Base-by-base conservation (phyloP, 2,797 vertebrate species). In the Clarias platycephalus region DNA sequence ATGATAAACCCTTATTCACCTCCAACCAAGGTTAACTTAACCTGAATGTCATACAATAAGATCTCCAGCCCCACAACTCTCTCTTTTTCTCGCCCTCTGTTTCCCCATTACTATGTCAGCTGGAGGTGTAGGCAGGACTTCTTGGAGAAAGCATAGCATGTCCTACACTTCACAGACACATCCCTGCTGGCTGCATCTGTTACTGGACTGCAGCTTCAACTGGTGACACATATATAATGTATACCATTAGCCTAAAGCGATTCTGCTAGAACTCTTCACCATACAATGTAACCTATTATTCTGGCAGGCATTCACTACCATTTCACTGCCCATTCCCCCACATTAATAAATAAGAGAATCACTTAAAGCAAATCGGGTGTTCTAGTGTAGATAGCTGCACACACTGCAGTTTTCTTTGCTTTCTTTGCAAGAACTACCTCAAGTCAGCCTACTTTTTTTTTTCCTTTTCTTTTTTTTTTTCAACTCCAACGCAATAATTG, bases 1-100 rank as follows among this genome's bases (percentile, higher is more conserved):
- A 83, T 58, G 40, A 53, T 76, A 84, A 87, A 84, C 62, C 58
- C 70, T 78, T 81, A 83, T 84, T 86, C 85, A 86, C 88, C 88
- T 85, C 83, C 75, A 87, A 87, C 84, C 86, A 85, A 57, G 84
- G 84, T 85, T 87, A 86, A 85, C 80, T 80, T 82, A 84, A 86
- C 84, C 84, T 86, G n/a, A 86, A 84, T 86, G 81, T 85, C 88
- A 86, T 67, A 66, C 57, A 71, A 62, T 64, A 84, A 87, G 67
- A 58, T 88, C 84, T 84, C 76, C 66, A 84, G 82, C 77, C 85
- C 84, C 81, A 64, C 63, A 83, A 79, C 28, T 58, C 66, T 68
- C 72, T 81, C 60, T 78, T 55, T 31, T 31, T 57, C 40, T 76
- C 71, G 70, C 44, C 55, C 20, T 75, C 37, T 80, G 34, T 76